Evolutionary conservation across 2,113 vertebrate genomes (phyloP).

Genomic region (Illadopsis cleaveri): DNA sequence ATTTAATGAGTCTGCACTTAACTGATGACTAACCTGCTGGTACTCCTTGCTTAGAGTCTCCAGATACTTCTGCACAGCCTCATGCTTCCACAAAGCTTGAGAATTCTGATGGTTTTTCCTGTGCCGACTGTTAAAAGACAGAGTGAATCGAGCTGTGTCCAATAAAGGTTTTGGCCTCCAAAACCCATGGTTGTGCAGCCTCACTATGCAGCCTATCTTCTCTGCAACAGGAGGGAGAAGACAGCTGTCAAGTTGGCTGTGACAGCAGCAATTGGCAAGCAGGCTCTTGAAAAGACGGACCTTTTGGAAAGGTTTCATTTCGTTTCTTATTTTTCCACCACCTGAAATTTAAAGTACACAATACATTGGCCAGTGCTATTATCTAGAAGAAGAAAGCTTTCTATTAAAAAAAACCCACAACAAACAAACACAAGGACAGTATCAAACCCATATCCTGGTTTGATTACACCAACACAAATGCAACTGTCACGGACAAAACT

Average conservation of each 20-base stretch:
- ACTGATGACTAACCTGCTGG: slow-evolving; percentile 33
- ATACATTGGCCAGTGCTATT: background rate
- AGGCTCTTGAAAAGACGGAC: slow-evolving; percentile 42
- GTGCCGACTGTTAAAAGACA: background rate
- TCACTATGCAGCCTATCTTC: background rate
- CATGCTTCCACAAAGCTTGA: slow-evolving; percentile 65
- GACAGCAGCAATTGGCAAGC: background rate
- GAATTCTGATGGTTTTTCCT: slow-evolving; percentile 57
- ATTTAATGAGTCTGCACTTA: slow-evolving; percentile 43
- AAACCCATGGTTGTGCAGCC: background rate
- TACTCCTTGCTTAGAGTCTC: slow-evolving; percentile 72
- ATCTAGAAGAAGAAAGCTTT: background rate
- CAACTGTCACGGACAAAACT: background rate
- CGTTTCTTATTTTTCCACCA: background rate
- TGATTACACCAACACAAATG: background rate
- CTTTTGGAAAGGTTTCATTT: slow-evolving; percentile 67
- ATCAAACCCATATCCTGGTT: background rate
- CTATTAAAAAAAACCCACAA: accelerated
- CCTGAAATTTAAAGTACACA: slow-evolving; percentile 57
- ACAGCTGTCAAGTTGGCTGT: background rate
- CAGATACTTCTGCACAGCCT: slow-evolving; percentile 73
- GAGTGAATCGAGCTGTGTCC: background rate
- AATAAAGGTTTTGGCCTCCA: background rate
- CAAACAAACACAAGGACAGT: background rate
- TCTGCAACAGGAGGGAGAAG: background rate